A percentile compares a stretch with the other conserved stretches of the same genome.
These are phyloP conservation scores for Pachyseris speciosa DNA, from an alignment of 64 coral and sea anemone genomes.

Conservation along the genomic window DNA sequence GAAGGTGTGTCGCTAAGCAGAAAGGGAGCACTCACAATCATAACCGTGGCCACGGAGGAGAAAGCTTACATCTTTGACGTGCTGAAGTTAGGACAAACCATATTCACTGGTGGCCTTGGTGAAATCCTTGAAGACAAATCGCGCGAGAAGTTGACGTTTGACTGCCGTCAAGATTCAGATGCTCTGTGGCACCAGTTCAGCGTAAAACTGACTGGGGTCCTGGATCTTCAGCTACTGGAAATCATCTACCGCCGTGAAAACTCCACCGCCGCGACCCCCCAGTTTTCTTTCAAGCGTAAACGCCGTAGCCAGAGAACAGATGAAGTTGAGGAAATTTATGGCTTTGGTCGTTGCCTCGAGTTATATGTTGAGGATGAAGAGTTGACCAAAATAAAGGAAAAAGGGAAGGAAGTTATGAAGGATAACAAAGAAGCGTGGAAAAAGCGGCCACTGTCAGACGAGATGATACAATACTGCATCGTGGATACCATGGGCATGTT, in stretches of 20 bases:
- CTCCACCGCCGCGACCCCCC: not conserved
- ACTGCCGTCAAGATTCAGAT: constrained; percentile 82
- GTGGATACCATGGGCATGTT: constrained; percentile 65
- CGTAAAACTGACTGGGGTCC: constrained; percentile 62
- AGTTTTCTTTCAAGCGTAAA: not conserved
- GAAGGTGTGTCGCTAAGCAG: constrained; percentile 69
- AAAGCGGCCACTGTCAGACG: constrained; percentile 19
- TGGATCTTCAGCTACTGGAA: constrained; percentile 79
- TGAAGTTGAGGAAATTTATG: constrained; percentile 46
- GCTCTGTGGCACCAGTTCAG: constrained; percentile 67
- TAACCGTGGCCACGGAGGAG: constrained; percentile 59
- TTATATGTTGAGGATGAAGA: constrained; percentile 38
- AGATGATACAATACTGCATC: constrained; percentile 42
- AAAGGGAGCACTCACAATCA: constrained; percentile 64
- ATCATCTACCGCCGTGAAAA: constrained; percentile 52
- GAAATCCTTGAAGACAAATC: constrained; percentile 72
- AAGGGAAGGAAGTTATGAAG: constrained; percentile 21
- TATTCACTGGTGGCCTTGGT: constrained; percentile 59
- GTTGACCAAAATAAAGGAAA: constrained; percentile 32
- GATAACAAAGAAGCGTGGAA: not conserved
- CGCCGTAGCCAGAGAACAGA: constrained; percentile 10
- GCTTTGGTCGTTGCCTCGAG: constrained; percentile 51
- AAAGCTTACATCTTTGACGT: constrained; percentile 78
- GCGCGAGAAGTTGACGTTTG: constrained; percentile 79
- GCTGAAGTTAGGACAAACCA: constrained; percentile 36